phyloP scores from a whole-genome alignment of 2,113 vertebrate species.

The Microcebus murinus region DNA sequence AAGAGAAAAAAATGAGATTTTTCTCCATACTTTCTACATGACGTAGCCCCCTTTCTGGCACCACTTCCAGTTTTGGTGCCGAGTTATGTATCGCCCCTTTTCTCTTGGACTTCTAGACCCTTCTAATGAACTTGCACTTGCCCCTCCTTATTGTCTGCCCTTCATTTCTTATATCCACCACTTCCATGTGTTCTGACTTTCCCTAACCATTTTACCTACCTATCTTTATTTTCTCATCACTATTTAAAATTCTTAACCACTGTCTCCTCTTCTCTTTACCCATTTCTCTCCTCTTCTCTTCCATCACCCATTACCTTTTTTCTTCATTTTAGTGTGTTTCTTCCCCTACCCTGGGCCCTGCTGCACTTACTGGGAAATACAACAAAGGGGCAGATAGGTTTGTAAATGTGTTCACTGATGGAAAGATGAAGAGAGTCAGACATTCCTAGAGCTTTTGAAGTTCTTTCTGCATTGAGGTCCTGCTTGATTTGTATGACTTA shows the following conservation, averaged over 20 bases:
- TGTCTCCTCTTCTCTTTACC: not conserved
- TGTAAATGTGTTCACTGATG: not conserved
- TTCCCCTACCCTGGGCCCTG: not conserved
- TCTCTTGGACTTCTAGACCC: not conserved
- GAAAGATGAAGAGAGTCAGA: not conserved
- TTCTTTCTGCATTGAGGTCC: not conserved
- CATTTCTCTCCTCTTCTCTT: no score
- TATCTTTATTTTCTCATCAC: not conserved
- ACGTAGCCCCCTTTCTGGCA: not conserved
- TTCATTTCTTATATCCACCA: not conserved
- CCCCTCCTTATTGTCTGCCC: not conserved
- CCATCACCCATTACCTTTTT: not conserved
- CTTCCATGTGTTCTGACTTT: not conserved
- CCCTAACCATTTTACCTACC: not conserved
- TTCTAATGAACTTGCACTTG: not conserved
- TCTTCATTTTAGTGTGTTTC: not conserved
- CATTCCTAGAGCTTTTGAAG: not conserved
- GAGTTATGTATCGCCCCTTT: not conserved
- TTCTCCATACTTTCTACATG: not conserved
- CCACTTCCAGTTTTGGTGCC: not conserved
- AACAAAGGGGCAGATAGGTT: not conserved
- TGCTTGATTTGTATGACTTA: not conserved
- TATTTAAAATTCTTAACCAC: not conserved
- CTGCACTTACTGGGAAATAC: not conserved
- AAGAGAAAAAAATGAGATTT: not conserved